Evolutionary conservation across 2,113 vertebrate species (phyloP).

Genomic region (Microcebus tavaratra): DNA sequence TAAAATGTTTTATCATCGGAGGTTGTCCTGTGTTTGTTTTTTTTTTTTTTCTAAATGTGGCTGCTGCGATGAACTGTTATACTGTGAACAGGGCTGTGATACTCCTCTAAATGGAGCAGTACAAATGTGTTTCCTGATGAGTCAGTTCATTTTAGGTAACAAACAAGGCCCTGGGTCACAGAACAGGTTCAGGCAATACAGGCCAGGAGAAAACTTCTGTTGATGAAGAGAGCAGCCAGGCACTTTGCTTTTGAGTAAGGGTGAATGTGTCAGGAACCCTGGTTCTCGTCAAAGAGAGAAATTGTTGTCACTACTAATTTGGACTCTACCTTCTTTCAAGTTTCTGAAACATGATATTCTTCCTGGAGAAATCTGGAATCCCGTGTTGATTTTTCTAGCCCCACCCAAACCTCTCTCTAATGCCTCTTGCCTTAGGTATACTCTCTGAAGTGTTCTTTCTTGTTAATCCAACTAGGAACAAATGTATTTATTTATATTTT

Average conservation of each 20-base stretch:
- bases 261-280: neutral
- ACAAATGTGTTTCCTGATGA: slow-evolving; percentile 73
- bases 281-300: slow-evolving; percentile 26
- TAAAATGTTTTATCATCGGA: slow-evolving; percentile 41
- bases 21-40: slow-evolving; percentile 25
- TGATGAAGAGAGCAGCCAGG: slow-evolving; percentile 18
- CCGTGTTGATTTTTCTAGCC: neutral
- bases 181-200: slow-evolving; percentile 29
- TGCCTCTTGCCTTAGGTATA: neutral
- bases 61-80: slow-evolving; percentile 62
- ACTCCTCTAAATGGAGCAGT: slow-evolving; percentile 66
- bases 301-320: neutral
- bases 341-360: neutral
- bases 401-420: neutral
- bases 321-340: neutral
- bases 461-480: neutral
- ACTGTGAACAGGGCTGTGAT: slow-evolving; percentile 66
- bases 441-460: neutral
- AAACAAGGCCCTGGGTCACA: slow-evolving; percentile 47
- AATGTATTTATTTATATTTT: no score
- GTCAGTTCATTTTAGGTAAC: slow-evolving; percentile 74
- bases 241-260: neutral
- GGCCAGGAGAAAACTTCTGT: slow-evolving; percentile 47
- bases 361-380: neutral
- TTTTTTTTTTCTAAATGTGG: slow-evolving; percentile 37